Base-by-base conservation (phyloP, 1,140 invertebrate species). In the Drosophila cardini region DNA sequence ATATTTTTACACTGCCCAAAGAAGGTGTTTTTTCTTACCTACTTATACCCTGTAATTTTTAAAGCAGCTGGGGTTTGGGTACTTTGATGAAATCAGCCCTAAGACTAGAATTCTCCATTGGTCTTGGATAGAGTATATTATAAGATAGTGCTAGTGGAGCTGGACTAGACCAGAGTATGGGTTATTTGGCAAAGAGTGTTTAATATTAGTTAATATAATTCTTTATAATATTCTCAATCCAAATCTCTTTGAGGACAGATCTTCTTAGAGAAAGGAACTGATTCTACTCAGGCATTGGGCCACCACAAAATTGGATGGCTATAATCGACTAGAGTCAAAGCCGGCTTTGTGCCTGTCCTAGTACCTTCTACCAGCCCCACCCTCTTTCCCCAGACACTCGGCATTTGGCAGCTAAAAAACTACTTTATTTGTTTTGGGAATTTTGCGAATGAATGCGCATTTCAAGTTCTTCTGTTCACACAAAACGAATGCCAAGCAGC, bases 391-490 rank as follows among this genome's bases (percentile, higher is more conserved):
- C 11, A 11, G n/a, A 32, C 32, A 36, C 36, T 34, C 40, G 30
- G 61, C 50, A 57, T 52, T 46, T 71, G 26, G 32, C 7, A 53
- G 30, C 46, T 50, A 32, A 40, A 15, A 68, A 86, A 73, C 61
- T 77, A 77, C 60, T 87, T 82, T 82, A 82, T 82, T 87, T 87
- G 83, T 87, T 87, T 87, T 87, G 83, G 69, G 63, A 87, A 87
- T 87, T 80, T 80, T 69, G 71, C 61, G 61, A 83, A 74, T 74
- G 76, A 79, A 69, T 78, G 72, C 77, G 67, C 72, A 80, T 68
- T 64, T 69, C 61, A 40, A 71, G 50, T 58, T 56, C 32, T 34
- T 30, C 38, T 32, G 13, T 40, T 40, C 38, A 40, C 42, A 21
- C 10, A 48, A 26, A 26, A 13, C 26, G 13, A 43, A 55, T 5